Conservation (phyloP, 2,113 vertebrate species). For the Herpetotheres cachinnans region DNA sequence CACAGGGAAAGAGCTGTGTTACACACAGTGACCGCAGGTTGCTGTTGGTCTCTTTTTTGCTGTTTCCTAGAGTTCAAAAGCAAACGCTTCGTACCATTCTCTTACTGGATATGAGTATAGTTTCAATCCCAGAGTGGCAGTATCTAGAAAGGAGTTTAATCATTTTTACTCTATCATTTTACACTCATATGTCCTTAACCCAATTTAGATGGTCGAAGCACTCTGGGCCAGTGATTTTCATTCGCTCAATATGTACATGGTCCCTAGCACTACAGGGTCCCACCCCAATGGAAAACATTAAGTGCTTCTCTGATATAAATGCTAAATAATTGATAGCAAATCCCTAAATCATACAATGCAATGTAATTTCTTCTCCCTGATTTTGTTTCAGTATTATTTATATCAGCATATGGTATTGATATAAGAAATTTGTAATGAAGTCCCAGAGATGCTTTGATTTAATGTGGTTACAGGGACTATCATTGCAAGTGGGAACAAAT, state of each 20-base stretch:
- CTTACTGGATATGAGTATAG: background rate
- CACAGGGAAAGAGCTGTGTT: background rate
- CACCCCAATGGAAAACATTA: background rate
- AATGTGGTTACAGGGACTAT: conserved; percentile 31
- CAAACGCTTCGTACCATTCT: background rate
- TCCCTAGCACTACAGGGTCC: background rate
- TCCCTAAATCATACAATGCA: background rate
- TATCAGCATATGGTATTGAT: background rate
- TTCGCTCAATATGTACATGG: accelerated
- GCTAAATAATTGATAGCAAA: conserved; percentile 45
- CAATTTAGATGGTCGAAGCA: conserved; percentile 1
- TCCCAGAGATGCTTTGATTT: conserved; percentile 6
- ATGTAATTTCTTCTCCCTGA: conserved; percentile 2
- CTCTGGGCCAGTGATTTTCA: background rate
- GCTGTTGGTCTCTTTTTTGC: background rate
- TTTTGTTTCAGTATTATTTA: conserved; percentile 38
- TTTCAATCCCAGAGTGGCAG: background rate
- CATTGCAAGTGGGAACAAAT: conserved; percentile 53
- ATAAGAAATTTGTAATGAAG: conserved; percentile 24
- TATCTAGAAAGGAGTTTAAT: background rate
- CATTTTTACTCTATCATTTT: background rate
- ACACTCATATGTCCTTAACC: background rate
- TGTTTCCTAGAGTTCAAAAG: conserved; percentile 13
- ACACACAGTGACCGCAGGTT: background rate
- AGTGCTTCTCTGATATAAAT: background rate